Conservation (phyloP, 2,888 invertebrate species). For the Conus canariensis region DNA sequence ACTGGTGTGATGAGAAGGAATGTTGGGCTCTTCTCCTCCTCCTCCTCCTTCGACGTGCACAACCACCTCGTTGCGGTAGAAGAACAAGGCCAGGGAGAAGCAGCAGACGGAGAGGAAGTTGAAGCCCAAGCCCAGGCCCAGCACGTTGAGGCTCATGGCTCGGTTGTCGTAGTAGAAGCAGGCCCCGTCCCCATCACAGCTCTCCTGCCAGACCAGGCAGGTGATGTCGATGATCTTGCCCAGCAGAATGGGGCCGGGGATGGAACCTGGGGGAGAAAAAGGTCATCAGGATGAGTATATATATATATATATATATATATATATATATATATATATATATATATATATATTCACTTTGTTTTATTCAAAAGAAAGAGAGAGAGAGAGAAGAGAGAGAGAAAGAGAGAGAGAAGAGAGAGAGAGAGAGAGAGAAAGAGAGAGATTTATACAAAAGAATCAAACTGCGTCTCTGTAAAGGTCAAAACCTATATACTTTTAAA, state of each 20-base stretch:
- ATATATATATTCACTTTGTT: background rate
- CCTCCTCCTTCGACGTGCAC: background rate
- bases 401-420: too few relatives aligned
- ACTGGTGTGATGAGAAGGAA: slow-evolving; percentile 12
- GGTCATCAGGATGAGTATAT: background rate
- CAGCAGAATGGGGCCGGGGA: background rate
- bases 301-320: background rate
- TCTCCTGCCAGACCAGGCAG: background rate
- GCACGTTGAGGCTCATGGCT: background rate
- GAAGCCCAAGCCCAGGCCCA: background rate
- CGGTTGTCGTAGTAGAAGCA: slow-evolving; percentile 1
- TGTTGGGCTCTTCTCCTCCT: background rate
- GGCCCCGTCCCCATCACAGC: background rate
- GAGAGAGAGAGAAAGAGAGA: too few relatives aligned
- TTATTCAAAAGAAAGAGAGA: background rate
- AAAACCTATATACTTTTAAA: too few relatives aligned
- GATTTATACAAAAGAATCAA: too few relatives aligned
- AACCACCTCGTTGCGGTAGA: background rate
- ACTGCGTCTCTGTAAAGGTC: too few relatives aligned
- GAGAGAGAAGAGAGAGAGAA: too few relatives aligned
- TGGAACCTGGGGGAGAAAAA: slow-evolving; percentile 36
- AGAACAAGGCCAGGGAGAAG: background rate
- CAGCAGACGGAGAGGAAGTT: background rate
- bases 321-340: background rate
- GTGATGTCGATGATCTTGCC: background rate